Base-by-base conservation (phyloP, 2,888 invertebrate genomes). In the Fragum sueziense region DNA sequence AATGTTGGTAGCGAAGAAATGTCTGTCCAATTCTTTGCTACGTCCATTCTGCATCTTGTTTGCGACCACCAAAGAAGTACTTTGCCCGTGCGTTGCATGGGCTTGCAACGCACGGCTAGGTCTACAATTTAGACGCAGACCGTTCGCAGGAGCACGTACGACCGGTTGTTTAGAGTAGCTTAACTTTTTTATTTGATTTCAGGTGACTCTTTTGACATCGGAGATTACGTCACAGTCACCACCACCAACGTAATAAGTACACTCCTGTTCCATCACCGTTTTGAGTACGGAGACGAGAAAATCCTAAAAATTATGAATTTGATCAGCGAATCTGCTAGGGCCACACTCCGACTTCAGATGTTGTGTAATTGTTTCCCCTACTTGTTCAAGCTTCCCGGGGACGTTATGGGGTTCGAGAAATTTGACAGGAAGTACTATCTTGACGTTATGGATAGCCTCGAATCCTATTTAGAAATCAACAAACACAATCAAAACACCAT, bases 121-220 rank as follows among this genome's bases (percentile, higher is more conserved):
- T n/a, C n/a, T n/a, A n/a, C n/a, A n/a, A n/a, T n/a, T n/a, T n/a
- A n/a, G n/a, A n/a, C n/a, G n/a, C n/a, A n/a, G n/a, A n/a, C n/a
- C n/a, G n/a, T n/a, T n/a, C n/a, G n/a, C n/a, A n/a, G n/a, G n/a
- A n/a, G n/a, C n/a, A n/a, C n/a, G n/a, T n/a, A n/a, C n/a, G n/a
- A n/a, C n/a, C n/a, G n/a, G n/a, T n/a, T n/a, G n/a, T n/a, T n/a
- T n/a, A n/a, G n/a, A n/a, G n/a, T n/a, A n/a, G n/a, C n/a, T n/a
- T n/a, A n/a, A n/a, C n/a, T n/a, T n/a, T n/a, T n/a, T n/a, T n/a
- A n/a, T n/a, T n/a, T n/a, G n/a, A n/a, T n/a, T n/a, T n/a, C n/a
- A n/a, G 25, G 33, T n/a, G 37, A 34, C 27, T 59, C 59, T 20
- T 72, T 77, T 59, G 77, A 76, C 57, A 71, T 70, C n/a, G 59